A percentile compares a stretch with the other conserved stretches of the same genome.
These are phyloP conservation scores for Chydorus sphaericus DNA, from an alignment of 2,888 invertebrate species.

Conservation along the genomic window DNA sequence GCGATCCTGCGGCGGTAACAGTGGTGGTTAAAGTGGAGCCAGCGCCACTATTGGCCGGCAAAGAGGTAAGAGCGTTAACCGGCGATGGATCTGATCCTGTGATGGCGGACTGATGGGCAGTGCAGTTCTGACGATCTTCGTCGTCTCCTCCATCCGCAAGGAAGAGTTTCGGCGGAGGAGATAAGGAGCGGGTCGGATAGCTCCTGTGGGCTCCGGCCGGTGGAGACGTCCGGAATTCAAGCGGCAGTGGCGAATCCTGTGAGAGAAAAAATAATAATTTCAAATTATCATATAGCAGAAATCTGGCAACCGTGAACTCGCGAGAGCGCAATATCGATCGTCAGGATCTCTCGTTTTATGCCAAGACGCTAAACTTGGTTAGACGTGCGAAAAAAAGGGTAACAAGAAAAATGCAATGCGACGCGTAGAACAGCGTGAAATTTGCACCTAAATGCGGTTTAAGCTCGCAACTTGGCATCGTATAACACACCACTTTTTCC, in stretches of 20 bases:
- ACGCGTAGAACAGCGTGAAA: no score
- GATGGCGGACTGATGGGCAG: conserved; percentile 11
- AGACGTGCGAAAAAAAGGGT: no score
- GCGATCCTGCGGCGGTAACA: neutral
- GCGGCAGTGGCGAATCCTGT: conserved; percentile 35
- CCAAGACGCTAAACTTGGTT: no score
- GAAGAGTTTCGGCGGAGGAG: conserved; percentile 36
- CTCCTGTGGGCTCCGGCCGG: conserved; percentile 76
- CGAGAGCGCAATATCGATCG: no score
- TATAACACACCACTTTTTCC: no score
- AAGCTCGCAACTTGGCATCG: no score
- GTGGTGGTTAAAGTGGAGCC: neutral
- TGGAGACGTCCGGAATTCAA: conserved; percentile 80
- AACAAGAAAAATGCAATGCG: no score
- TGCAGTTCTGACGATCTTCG: neutral
- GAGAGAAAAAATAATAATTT: no score
- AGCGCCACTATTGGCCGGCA: neutral
- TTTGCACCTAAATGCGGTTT: no score
- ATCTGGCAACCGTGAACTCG: no score
- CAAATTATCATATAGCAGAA: no score
- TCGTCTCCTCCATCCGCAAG: conserved; percentile 22
- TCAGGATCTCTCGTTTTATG: no score
- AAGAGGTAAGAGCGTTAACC: neutral
- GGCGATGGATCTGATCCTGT: conserved; percentile 14
- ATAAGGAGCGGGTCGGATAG: conserved; percentile 41